These are phyloP conservation scores for Nycticorax nycticorax DNA, from an alignment of 2,113 vertebrate genomes.

Conservation along the genomic window DNA sequence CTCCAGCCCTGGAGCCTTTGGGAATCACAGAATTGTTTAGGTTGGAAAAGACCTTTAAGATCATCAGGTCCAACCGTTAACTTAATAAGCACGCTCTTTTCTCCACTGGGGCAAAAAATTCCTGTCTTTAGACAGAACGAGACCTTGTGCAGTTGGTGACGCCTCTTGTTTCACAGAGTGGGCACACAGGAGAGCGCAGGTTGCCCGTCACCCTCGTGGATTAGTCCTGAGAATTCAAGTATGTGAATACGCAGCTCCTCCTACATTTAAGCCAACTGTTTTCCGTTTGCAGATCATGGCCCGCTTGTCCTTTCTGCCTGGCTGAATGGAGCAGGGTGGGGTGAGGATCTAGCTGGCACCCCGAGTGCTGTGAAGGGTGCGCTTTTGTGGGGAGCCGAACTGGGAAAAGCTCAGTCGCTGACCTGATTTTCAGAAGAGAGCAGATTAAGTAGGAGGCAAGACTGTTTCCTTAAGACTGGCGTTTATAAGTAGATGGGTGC, in stretches of 20 bases:
- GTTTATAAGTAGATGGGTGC: not conserved
- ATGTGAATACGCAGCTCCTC: not conserved
- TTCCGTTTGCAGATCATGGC: not conserved
- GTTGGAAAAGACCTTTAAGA: no score
- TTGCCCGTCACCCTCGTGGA: not conserved
- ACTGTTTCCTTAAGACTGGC: not conserved
- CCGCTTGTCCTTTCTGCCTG: not conserved
- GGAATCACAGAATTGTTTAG: not conserved
- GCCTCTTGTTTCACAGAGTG: not conserved
- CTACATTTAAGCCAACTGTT: not conserved
- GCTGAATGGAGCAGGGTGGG: not conserved
- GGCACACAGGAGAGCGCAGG: not conserved
- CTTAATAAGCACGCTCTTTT: not conserved
- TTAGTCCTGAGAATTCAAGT: not conserved
- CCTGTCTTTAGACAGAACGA: not conserved
- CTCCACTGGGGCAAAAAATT: not conserved
- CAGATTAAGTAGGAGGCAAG: not conserved
- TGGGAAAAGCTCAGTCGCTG: not conserved
- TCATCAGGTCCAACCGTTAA: no score
- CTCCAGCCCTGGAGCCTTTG: not conserved
- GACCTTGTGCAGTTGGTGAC: not conserved
- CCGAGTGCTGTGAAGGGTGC: not conserved
- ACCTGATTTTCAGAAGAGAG: not conserved
- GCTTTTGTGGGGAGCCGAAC: not conserved
- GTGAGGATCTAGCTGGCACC: not conserved